These are phyloP conservation scores for Octopus sinensis DNA, from an alignment of 1,140 invertebrate genomes.

Conservation along the genomic window DNA sequence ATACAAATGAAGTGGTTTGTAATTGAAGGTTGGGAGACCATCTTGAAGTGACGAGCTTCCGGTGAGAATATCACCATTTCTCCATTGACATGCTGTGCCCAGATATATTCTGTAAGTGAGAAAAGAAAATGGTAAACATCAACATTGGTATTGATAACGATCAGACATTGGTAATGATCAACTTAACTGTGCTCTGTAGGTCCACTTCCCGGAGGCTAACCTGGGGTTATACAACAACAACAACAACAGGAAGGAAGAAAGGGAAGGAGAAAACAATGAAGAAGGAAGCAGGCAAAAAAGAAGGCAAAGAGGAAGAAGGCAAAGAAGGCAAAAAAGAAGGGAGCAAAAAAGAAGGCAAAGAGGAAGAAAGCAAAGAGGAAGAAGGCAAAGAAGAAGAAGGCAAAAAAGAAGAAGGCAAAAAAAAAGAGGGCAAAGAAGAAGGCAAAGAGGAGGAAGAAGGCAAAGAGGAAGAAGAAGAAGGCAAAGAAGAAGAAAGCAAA, in stretches of 20 bases:
- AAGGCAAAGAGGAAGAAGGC: not conserved
- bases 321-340: not conserved
- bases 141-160: no score
- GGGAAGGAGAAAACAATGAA: no score
- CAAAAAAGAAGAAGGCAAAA: no score
- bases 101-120: not conserved
- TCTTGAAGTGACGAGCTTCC: not conserved
- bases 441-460: not conserved
- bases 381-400: no score
- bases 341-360: not conserved
- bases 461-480: not conserved
- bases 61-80: conserved; percentile 8
- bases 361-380: not conserved
- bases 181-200: no score
- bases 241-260: no score
- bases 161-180: no score
- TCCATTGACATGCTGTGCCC: conserved; percentile 8
- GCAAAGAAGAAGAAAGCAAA: not conserved
- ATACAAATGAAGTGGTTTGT: not conserved
- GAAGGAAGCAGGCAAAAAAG: no score
- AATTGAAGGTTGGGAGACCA: not conserved
- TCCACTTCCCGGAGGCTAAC: no score
- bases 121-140: not conserved
- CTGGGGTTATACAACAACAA: no score
- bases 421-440: no score